Conservation (phyloP, 2,888 invertebrate species). For the Nephrotoma flavescens region DNA sequence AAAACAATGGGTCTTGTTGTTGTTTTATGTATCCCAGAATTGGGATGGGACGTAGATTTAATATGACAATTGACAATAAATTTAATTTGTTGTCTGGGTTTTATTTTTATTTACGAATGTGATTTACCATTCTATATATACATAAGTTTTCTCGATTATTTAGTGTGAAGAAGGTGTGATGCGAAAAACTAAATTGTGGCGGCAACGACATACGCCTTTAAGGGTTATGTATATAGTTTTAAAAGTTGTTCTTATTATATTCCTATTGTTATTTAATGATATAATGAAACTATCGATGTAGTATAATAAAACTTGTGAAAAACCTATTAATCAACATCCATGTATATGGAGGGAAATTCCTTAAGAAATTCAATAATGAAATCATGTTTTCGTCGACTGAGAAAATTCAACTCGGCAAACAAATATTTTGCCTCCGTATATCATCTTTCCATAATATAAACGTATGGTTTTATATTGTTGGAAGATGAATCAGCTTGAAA, state of each 20-base stretch:
- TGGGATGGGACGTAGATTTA: not conserved
- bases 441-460: not conserved
- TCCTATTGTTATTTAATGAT: not conserved
- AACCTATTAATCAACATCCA: not conserved
- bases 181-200: not conserved
- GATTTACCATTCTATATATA: not conserved
- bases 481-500: not conserved
- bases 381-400: not conserved
- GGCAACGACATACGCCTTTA: not conserved
- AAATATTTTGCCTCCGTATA: not conserved
- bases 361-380: not conserved
- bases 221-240: not conserved
- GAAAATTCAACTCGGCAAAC: not conserved
- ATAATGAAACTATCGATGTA: not conserved
- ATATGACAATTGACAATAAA: not conserved
- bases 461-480: not conserved
- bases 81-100: not conserved
- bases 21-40: not conserved
- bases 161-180: not conserved
- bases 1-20: not conserved
- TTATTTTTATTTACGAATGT: not conserved
- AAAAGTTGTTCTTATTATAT: not conserved
- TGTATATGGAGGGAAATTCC: not conserved
- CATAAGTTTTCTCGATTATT: not conserved
- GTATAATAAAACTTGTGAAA: not conserved